Percentiles rank a stretch among this genome's conserved stretches.
Evolutionary conservation across 37 sponge, comb jelly and placozoan species (phyloP).

Genomic region (Halichondria panicea): DNA sequence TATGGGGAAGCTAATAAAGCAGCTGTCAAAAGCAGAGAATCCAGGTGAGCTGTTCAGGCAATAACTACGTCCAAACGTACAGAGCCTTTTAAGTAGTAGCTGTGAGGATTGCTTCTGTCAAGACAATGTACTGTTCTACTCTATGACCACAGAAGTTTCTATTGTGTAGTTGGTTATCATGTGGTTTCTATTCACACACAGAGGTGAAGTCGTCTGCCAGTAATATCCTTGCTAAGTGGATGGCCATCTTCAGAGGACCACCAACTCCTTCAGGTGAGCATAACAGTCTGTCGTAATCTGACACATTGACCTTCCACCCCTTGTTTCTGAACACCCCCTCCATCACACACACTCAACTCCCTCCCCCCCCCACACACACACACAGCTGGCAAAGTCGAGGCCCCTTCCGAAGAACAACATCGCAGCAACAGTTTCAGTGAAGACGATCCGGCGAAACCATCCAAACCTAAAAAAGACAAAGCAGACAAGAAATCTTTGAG

Average conservation of each 20-base stretch:
- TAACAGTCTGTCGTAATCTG: neutral
- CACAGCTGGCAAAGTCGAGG: neutral
- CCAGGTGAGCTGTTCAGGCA: constrained; percentile 40
- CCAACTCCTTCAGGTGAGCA: constrained; percentile 28
- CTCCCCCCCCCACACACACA: neutral
- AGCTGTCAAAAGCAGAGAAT: constrained; percentile 66
- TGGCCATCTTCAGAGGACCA: constrained; percentile 66
- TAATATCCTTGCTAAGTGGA: constrained; percentile 66
- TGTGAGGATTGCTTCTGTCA: neutral
- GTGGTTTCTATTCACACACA: constrained; percentile 5
- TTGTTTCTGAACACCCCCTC: neutral
- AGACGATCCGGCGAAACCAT: neutral
- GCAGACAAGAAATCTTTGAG: constrained; percentile 21
- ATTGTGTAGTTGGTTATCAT: too few relatives aligned
- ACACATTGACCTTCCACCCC: neutral
- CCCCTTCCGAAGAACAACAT: neutral
- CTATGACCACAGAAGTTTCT: too few relatives aligned
- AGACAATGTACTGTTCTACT: neutral
- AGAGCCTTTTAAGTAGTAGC: neutral
- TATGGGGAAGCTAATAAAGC: constrained; percentile 84
- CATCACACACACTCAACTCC: neutral
- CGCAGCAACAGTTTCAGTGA: neutral
- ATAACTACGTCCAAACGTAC: neutral
- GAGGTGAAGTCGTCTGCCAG: constrained; percentile 52
- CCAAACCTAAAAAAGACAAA: constrained; percentile 3